Evolutionary conservation across 2,888 invertebrate genomes (phyloP), one percentile per base, ranked within the genome.

Genomic region (Andrena hattorfiana): DNA sequence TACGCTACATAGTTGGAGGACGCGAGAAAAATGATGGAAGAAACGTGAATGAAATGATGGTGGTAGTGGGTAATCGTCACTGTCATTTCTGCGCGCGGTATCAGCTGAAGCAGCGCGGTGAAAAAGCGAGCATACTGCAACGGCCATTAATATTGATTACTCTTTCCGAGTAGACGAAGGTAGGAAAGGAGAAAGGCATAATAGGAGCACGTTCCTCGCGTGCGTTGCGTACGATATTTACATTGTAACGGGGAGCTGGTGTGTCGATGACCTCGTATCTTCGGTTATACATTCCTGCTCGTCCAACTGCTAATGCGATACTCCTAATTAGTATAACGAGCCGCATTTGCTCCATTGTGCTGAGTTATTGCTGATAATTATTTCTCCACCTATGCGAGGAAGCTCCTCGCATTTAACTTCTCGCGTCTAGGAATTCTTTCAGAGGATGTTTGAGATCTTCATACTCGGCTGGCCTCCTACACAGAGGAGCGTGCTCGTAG

Each of bases 191-290:
- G 78, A 85, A 85, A 85, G 81, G 85, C 71, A 63, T 82, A 87
- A 87, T 82, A 74, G 56, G 83, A 75, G 73, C 84, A 75, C 75
- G 79, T 87, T 72, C 28, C 48, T 75, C 75, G 88, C 71, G 73
- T 80, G 82, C 74, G 62, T 79, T 79, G 85, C 81, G 85, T 75
- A 76, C 81, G 81, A 84, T 84, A 84, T 86, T 85, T 86, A 83
- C 83, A 79, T 86, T 81, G 86, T 89, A 89, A 90, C 90, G 89
- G 88, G 85, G 83, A 84, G 80, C 71, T 68, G 51, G 66, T 67
- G 85, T 88, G 92, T 90, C 92, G 87, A 89, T 86, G 92, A 91
- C 91, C 92, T 85, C 89, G 81, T 78, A 80, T 86, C 85, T 84
- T 86, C 86, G 85, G 81, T 84, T 81, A 78, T 80, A 84, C 84